Evolutionary conservation across 1,140 invertebrate species (phyloP).

Genomic region (Cephus cinctus): DNA sequence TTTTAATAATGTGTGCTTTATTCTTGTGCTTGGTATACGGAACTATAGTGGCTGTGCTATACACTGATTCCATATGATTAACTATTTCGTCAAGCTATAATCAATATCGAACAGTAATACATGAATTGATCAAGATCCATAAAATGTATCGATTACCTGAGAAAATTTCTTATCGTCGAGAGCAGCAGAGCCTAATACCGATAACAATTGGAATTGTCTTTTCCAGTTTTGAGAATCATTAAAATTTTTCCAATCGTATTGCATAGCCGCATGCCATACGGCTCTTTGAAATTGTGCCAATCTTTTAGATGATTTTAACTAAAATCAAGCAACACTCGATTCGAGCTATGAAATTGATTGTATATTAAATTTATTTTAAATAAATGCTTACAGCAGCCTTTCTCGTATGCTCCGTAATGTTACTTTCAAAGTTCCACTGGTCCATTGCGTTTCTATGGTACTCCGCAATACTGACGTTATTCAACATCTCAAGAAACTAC

Average conservation of each 20-base stretch:
- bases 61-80: constrained; percentile 14
- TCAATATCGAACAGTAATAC: not conserved
- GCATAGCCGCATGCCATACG: constrained; percentile 14
- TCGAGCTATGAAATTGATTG: not conserved
- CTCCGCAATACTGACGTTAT: constrained; percentile 11
- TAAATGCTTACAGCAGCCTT: constrained; percentile 3
- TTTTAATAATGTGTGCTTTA: too few species aligned
- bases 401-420: constrained; percentile 10
- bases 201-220: constrained; percentile 13
- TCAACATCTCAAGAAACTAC: constrained; percentile 11
- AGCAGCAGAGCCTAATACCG: constrained; percentile 11
- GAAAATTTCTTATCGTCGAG: constrained; percentile 10
- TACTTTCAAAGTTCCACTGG: constrained; percentile 16
- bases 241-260: constrained; percentile 16
- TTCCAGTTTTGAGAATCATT: constrained; percentile 7
- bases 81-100: constrained; percentile 8
- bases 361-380: not conserved
- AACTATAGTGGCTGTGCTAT: constrained; percentile 10
- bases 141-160: constrained; percentile 2
- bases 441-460: constrained; percentile 9
- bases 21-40: constrained; percentile 1
- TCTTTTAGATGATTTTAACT: constrained; percentile 11
- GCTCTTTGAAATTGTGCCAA: constrained; percentile 12
- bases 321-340: not conserved
- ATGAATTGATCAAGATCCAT: constrained; percentile 3